Evolutionary conservation across 2,888 invertebrate species (phyloP).

Genomic region (Agonopterix heracliana): DNA sequence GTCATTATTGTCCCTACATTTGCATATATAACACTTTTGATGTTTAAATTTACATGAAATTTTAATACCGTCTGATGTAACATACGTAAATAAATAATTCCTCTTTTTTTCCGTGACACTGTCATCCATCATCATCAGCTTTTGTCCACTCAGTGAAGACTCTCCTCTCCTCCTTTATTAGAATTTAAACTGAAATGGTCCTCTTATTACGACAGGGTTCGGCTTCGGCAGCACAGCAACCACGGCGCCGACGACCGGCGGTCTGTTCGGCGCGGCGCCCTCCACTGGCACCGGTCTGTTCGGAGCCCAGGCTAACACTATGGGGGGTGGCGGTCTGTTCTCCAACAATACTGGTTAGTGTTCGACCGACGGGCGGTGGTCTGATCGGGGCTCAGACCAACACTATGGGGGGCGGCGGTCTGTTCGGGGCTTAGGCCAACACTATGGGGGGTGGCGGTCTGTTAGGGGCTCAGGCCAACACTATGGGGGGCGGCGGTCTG

Average conservation of each 20-base stretch:
- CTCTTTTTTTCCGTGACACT: no score
- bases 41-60: no score
- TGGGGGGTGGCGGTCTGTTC: slow-evolving; percentile 78
- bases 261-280: slow-evolving; percentile 54
- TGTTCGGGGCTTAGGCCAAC: slow-evolving; percentile 79
- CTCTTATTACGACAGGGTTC: slow-evolving; percentile 56
- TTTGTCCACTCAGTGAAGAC: no score
- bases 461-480: slow-evolving; percentile 41
- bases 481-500: slow-evolving; percentile 48
- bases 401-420: slow-evolving; percentile 57
- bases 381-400: slow-evolving; percentile 55
- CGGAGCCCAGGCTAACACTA: slow-evolving; percentile 76
- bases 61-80: no score
- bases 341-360: slow-evolving; percentile 58
- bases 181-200: no score
- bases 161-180: no score
- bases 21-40: no score
- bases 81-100: no score
- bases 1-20: no score
- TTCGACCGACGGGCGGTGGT: slow-evolving; percentile 34
- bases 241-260: slow-evolving; percentile 39
- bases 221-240: slow-evolving; percentile 72
- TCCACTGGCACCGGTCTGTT: slow-evolving; percentile 75
- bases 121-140: no score
- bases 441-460: slow-evolving; percentile 66